Evolutionary conservation across 2,797 vertebrate species (phyloP).

Genomic region (Catostomus latipinnis): DNA sequence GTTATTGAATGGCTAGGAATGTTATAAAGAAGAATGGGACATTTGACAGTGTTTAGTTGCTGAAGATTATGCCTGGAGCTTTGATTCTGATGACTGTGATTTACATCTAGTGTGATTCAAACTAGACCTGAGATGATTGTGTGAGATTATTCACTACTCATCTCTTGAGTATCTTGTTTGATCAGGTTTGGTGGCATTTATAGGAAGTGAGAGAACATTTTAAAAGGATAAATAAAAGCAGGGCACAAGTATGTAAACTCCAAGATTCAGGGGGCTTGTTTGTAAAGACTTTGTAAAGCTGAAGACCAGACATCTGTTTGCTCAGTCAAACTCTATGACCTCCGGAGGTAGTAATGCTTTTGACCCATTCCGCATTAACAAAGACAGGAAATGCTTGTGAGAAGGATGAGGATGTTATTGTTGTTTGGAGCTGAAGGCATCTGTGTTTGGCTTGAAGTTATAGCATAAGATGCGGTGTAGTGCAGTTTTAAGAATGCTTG

Average conservation of each 20-base stretch:
- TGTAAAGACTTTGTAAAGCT: conserved; percentile 2
- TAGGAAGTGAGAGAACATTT: not conserved
- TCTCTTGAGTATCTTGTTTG: not conserved
- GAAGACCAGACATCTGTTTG: conserved; percentile 4
- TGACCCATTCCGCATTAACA: conserved; percentile 27
- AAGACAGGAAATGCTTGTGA: not conserved
- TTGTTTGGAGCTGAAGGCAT: not conserved
- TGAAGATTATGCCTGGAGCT: not conserved
- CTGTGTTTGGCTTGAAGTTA: not conserved
- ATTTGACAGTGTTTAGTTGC: not conserved
- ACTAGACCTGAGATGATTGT: not conserved
- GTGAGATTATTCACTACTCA: not conserved
- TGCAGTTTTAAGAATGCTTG: not conserved
- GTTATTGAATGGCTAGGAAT: not conserved
- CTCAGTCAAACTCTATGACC: not conserved
- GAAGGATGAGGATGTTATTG: conserved; percentile 11
- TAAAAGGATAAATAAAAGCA: not conserved
- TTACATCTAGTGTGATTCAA: not conserved
- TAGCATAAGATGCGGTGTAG: not conserved
- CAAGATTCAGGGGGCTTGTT: no score
- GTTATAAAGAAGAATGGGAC: not conserved
- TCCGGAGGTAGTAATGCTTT: not conserved
- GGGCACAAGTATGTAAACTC: not conserved
- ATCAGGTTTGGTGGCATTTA: conserved; percentile 7
- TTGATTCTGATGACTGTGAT: not conserved